Evolutionary conservation across 1,140 invertebrate genomes (phyloP).

Genomic region (Panulirus ornatus): DNA sequence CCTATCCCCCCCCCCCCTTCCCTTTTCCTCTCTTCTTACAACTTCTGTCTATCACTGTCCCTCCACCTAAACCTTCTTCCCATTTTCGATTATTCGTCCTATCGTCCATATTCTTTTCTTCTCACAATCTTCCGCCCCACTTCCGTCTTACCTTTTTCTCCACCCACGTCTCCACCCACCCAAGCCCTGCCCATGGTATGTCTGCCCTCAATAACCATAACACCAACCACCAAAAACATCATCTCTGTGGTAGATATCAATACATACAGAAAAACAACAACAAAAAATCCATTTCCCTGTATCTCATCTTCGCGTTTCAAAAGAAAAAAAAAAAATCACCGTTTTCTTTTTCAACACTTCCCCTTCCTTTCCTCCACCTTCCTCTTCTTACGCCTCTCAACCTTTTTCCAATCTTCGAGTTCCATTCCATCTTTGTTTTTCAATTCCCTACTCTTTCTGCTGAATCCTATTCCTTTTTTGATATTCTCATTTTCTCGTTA

Average conservation of each 20-base stretch:
- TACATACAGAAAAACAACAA: too few species aligned
- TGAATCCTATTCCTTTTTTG: neutral
- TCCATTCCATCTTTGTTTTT: neutral
- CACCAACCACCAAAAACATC: too few species aligned
- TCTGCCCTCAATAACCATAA: too few species aligned
- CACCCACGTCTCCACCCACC: neutral
- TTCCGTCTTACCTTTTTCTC: neutral
- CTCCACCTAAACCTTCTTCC: too few species aligned
- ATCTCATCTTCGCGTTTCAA: too few species aligned
- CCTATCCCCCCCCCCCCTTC: neutral
- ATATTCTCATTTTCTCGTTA: too few species aligned
- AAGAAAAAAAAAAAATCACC: too few species aligned
- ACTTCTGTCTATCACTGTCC: neutral
- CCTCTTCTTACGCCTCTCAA: neutral
- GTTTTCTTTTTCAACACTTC: neutral
- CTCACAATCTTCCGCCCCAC: neutral
- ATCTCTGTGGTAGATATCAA: too few species aligned
- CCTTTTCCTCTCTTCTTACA: neutral
- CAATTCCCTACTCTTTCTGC: conserved; percentile 13
- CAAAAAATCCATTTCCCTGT: too few species aligned
- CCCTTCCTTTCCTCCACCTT: neutral
- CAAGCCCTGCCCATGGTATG: too few species aligned
- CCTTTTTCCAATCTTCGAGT: neutral
- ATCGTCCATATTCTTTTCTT: too few species aligned
- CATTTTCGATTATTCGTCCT: too few species aligned